These are phyloP conservation scores for Leucophenga montana DNA, from an alignment of 2,888 invertebrate genomes.

Conservation along the genomic window DNA sequence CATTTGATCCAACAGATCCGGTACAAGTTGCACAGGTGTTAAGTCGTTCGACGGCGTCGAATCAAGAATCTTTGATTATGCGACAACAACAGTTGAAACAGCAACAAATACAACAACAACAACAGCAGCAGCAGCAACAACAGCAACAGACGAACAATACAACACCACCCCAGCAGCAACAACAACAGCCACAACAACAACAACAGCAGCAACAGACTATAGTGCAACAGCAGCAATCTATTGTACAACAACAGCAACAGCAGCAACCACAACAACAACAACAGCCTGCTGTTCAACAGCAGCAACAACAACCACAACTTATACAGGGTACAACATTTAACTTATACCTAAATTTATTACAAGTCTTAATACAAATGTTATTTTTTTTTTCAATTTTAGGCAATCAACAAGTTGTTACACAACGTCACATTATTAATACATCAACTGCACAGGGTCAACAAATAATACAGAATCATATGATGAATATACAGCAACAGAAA, in stretches of 20 bases:
- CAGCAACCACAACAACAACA: conserved; percentile 53
- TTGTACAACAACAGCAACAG: conserved; percentile 40
- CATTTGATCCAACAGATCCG: conserved; percentile 72
- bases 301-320: conserved; percentile 27
- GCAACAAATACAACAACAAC: conserved; percentile 64
- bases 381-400: neutral
- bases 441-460: conserved; percentile 72
- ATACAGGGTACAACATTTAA: neutral
- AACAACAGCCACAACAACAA: conserved; percentile 40
- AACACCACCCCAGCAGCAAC: conserved; percentile 47
- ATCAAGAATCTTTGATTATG: conserved; percentile 71
- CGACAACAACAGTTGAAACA: conserved; percentile 70
- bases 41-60: conserved; percentile 70
- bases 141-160: conserved; percentile 46
- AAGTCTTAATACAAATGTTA: too few species aligned
- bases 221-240: conserved; percentile 29
- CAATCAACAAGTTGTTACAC: conserved; percentile 66
- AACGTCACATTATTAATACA: conserved; percentile 71
- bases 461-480: conserved; percentile 72
- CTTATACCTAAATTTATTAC: too few species aligned
- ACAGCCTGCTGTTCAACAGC: conserved; percentile 44
- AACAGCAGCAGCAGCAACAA: conserved; percentile 54
- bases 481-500: conserved; percentile 68
- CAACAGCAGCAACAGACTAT: conserved; percentile 31
- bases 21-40: conserved; percentile 71